Base-by-base conservation (phyloP, 2,888 invertebrate genomes). In the Mesorhabditis belari region DNA sequence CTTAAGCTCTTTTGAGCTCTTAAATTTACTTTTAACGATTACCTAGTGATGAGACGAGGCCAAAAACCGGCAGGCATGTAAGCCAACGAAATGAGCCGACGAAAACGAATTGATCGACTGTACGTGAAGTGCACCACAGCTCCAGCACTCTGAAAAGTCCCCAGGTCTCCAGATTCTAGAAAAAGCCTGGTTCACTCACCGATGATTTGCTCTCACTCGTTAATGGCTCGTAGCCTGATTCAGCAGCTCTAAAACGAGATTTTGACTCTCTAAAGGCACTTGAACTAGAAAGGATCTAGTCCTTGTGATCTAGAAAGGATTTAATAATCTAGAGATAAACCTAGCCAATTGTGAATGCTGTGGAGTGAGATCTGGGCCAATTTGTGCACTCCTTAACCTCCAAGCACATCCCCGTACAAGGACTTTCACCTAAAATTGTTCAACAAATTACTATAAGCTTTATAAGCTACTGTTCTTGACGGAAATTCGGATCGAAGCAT, bases 61-160 rank as follows among this genome's bases (percentile, higher is more conserved):
- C 96, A 98, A 84, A 98, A 96, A 0, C 96, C 96, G 68, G 91
- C 90, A 1, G 98, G 98, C 81, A 96, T 92, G 84, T 98, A 98
- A 0, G 94, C 92, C 87, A 96, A 89, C 9, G 82, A 75, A 72
- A 84, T 85, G 27, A 85, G 76, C 6, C 85, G 76, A 27, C 82
- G 73, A 27, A 78, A 60, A 24, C 60, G 58, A 29, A 35, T 17
- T 6, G 35, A 6, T 6, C 35, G 35, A 12, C 17, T 6, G 35
- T 70, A 67, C 59, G 68, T 63, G 50, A 26, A 61, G 53, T n/a
- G 26, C 17, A 6, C 9, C 21, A n/a, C 24, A 9, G 27, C 29
- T 28, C 19, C 12, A 35, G 17, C 19, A n/a, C 19, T 4, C 12
- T 12, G 19, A 55, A 21, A 35, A 55, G 17, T 6, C n/a, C n/a